Evolutionary conservation across 2,888 invertebrate genomes (phyloP), one percentile per base, ranked within the genome.

Genomic region (Tetanocera ferruginea): DNA sequence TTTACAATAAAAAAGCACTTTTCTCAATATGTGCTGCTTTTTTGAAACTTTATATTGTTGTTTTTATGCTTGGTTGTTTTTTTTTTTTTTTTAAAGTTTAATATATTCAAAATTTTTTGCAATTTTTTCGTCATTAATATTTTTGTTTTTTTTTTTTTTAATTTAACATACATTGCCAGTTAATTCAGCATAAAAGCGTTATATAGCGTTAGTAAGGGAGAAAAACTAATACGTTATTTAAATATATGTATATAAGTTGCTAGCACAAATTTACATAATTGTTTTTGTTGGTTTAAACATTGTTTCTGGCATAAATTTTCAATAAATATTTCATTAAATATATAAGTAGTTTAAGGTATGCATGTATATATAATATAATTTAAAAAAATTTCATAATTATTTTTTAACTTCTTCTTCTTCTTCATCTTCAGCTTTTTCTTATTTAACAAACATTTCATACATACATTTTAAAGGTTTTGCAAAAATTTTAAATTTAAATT

Each of bases 401-500:
- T n/a, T 43, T 52, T 52, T n/a, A n/a, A n/a, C n/a, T n/a, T n/a
- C n/a, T n/a, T 70, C 3, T 31, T 72, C 60, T 60, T 57, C 8
- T 11, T 64, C n/a, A 23, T 60, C 28, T 28, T n/a, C 23, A 9
- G 8, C 49, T 19, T 28, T 66, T 66, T 49, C 14, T 64, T 43
- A 8, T 74, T 49, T 60, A 23, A 57, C 34, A 71, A 43, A 77
- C 67, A 75, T 60, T 75, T 60, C 11, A 52, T 76, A 25, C 55
- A 51, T 72, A 55, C 9, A 49, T 49, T 70, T 51, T 72, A 43
- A 62, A 28, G 43, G 43, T 57, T 78, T 43, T 66, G 49, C 43
- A 76, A 66, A 49, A 49, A 43, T 62, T 76, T 31, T 77, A 64
- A 75, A 60, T 78, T 80, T 79, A 81, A 80, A 79, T 79, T 84